A percentile compares a stretch with the other conserved stretches of the same genome.
These are phyloP conservation scores for Noturus placidus DNA, from an alignment of 2,113 vertebrate genomes.

Conservation along the genomic window DNA sequence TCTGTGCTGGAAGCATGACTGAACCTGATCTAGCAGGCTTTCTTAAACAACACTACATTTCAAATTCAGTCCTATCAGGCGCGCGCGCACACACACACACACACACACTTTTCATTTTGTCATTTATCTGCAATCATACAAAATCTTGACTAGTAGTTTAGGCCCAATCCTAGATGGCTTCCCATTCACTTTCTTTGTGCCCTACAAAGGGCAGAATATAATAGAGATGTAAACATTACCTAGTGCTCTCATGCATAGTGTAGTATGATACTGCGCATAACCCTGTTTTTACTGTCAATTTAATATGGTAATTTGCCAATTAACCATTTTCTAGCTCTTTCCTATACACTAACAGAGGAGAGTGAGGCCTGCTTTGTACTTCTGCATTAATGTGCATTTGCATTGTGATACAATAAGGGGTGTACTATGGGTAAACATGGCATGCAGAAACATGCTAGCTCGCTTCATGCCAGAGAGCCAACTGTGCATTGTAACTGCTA, in stretches of 20 bases:
- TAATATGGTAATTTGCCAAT: neutral
- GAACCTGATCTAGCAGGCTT: neutral
- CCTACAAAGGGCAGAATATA: neutral
- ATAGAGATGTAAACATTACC: neutral
- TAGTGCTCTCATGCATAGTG: neutral
- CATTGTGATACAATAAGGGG: neutral
- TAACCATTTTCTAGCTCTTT: neutral
- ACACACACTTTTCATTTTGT: neutral
- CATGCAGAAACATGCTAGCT: constrained; percentile 4
- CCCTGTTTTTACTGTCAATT: neutral
- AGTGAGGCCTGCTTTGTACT: neutral
- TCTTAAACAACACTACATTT: neutral
- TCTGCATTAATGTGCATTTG: neutral
- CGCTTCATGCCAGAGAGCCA: neutral
- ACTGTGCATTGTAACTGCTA: neutral
- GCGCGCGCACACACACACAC: neutral
- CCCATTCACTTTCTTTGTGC: neutral
- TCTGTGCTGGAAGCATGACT: neutral
- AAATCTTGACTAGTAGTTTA: neutral
- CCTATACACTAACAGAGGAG: neutral
- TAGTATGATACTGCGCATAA: neutral
- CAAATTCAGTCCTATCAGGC: neutral
- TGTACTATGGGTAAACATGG: neutral
- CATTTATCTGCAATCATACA: neutral
- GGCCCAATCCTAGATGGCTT: neutral